Percentiles rank a stretch among this genome's conserved stretches.
Conservation (phyloP, 2,113 vertebrate species). For the Cervus canadensis region DNA sequence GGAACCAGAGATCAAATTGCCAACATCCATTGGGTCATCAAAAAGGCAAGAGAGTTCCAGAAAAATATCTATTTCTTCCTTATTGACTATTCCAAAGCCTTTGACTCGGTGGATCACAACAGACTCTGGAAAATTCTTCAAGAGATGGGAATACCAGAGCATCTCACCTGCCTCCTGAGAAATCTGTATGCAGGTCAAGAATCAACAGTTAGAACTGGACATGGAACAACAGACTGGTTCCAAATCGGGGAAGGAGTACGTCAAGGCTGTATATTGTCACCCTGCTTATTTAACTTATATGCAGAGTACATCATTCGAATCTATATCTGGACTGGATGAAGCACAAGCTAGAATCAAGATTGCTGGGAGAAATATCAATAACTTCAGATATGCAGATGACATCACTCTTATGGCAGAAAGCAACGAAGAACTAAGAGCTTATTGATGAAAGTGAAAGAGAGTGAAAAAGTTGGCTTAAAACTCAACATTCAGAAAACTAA, state of each 20-base stretch:
- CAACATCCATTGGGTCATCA: neutral
- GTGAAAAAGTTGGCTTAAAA: neutral
- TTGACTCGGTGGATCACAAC: neutral
- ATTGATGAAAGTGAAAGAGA: neutral
- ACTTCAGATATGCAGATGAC: neutral
- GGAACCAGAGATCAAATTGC: neutral
- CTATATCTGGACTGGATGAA: accelerated
- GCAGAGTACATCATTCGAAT: neutral
- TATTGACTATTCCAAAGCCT: neutral
- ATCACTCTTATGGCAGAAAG: neutral
- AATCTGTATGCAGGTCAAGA: neutral
- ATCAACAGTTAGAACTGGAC: neutral
- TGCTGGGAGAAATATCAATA: neutral
- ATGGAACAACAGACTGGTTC: neutral
- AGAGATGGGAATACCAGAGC: neutral
- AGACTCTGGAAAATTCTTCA: neutral
- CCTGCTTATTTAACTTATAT: neutral
- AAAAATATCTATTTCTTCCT: neutral
- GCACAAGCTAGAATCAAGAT: neutral
- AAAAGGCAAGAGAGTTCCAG: neutral
- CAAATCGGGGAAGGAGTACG: neutral
- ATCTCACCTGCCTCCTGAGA: neutral
- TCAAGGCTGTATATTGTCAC: neutral
- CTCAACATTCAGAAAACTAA: neutral
- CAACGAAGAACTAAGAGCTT: neutral